Evolutionary conservation across 1,140 invertebrate species (phyloP).

Genomic region (Pomacea maculata): DNA sequence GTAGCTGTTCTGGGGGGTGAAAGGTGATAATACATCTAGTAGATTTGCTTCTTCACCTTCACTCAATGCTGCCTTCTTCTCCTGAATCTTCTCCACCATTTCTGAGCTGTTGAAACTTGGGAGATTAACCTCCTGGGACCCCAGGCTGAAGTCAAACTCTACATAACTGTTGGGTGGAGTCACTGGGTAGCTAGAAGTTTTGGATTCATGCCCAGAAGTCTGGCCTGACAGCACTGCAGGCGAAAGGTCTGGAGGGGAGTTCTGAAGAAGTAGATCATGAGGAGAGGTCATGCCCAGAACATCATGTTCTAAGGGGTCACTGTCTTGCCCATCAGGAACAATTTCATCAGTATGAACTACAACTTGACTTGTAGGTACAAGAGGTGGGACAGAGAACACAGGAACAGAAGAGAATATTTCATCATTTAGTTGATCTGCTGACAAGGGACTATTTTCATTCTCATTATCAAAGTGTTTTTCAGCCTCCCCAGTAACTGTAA

Average conservation of each 20-base stretch:
- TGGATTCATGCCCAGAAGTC: conserved; percentile 39
- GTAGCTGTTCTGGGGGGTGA: conserved; percentile 55
- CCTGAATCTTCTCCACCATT: conserved; percentile 57
- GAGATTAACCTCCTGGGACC: conserved; percentile 41
- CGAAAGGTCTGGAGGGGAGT: conserved; percentile 24
- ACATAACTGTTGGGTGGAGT: conserved; percentile 59
- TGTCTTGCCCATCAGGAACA: conserved; percentile 1
- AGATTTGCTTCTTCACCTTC: neutral
- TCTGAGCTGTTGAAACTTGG: conserved; percentile 62
- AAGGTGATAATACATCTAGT: conserved; percentile 36
- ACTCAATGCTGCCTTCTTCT: conserved; percentile 46
- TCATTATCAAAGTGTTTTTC: too few species aligned
- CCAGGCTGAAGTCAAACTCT: conserved; percentile 37
- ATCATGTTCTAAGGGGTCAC: conserved; percentile 17
- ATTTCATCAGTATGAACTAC: neutral
- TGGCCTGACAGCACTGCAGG: conserved; percentile 18
- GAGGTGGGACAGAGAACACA: too few species aligned
- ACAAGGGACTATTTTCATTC: too few species aligned
- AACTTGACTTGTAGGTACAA: too few species aligned
- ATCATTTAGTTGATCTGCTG: too few species aligned
- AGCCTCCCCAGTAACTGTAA: too few species aligned
- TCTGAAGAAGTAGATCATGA: conserved; percentile 18
- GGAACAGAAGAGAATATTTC: too few species aligned
- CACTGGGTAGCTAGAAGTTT: conserved; percentile 46
- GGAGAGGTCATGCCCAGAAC: conserved; percentile 10